Evolutionary conservation across 2,888 invertebrate genomes (phyloP).

Genomic region (Drosophila birchii): DNA sequence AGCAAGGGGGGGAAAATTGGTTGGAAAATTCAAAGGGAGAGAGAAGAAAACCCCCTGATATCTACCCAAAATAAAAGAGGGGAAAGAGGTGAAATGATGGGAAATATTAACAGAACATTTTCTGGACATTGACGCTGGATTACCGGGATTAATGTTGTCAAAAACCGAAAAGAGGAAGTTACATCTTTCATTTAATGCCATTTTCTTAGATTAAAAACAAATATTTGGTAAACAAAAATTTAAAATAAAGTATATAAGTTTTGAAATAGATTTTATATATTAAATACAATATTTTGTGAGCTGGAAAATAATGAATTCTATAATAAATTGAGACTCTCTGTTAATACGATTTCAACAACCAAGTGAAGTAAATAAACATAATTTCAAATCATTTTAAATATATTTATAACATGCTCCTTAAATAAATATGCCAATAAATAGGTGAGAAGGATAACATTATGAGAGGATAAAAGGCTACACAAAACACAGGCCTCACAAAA

Average conservation of each 20-base stretch:
- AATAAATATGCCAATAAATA: background rate
- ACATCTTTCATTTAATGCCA: background rate
- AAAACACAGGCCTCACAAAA: constrained; percentile 1
- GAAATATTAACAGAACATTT: constrained; percentile 1
- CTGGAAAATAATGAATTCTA: background rate
- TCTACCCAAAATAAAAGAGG: background rate
- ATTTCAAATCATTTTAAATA: background rate
- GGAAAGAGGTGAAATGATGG: background rate
- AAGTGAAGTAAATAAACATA: background rate
- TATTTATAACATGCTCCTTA: background rate
- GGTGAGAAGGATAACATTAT: too few species aligned
- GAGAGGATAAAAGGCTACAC: background rate
- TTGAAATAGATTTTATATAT: background rate
- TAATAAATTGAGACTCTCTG: too few species aligned
- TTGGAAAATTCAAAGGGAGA: background rate
- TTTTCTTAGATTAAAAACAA: background rate
- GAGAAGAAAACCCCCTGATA: background rate
- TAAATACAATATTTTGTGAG: background rate
- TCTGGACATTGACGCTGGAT: background rate
- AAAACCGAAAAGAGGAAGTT: background rate
- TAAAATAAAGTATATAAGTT: background rate
- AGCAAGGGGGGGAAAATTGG: constrained; percentile 1
- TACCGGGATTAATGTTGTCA: background rate
- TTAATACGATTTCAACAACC: background rate
- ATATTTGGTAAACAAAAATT: too few species aligned